These are phyloP conservation scores for Eidolon dupreanum DNA, from an alignment of 2,797 vertebrate genomes.

Conservation along the genomic window DNA sequence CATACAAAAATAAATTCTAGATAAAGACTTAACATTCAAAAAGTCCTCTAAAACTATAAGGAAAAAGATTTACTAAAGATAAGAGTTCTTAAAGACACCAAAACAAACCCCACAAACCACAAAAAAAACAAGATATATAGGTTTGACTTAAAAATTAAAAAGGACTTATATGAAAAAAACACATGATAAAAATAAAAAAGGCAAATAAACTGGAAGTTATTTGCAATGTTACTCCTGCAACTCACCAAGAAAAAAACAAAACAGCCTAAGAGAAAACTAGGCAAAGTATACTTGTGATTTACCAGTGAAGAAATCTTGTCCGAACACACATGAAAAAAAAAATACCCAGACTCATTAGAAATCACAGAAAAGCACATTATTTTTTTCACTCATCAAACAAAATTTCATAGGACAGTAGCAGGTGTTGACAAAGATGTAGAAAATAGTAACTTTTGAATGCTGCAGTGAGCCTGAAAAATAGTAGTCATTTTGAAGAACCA, in stretches of 20 bases:
- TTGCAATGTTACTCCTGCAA: background rate
- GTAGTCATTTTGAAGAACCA: background rate
- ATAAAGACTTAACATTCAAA: background rate
- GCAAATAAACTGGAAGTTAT: background rate
- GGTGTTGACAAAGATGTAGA: background rate
- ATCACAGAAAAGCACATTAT: background rate
- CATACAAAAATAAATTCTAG: background rate
- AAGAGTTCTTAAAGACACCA: background rate
- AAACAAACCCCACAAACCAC: background rate
- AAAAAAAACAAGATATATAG: background rate
- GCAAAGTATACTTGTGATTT: no score
- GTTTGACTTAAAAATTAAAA: background rate
- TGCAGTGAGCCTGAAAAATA: background rate
- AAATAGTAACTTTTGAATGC: background rate
- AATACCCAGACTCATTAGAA: background rate
- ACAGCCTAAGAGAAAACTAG: background rate
- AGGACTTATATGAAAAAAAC: background rate
- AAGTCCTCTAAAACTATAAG: background rate
- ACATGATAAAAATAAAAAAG: background rate
- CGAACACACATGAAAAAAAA: background rate
- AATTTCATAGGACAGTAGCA: background rate
- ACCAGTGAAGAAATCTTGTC: background rate
- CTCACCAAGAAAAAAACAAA: background rate
- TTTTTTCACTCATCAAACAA: background rate
- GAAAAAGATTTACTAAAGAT: background rate